Base-by-base conservation (phyloP, 2,888 invertebrate species). In the Sthenelais limicola region DNA sequence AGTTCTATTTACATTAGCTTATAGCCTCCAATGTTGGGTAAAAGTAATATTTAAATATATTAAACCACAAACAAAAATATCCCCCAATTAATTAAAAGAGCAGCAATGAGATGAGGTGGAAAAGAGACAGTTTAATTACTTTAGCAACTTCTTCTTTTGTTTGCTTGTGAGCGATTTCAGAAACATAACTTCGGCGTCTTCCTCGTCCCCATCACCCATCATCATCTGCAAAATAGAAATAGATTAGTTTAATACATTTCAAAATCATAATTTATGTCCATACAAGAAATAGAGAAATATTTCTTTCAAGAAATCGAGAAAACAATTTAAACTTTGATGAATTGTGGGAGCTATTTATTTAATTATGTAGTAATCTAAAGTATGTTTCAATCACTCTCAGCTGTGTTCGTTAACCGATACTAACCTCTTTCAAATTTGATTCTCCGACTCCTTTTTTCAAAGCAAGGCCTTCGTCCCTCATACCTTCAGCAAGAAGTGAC, bases 61-160 rank as follows among this genome's bases (percentile, higher is more conserved):
- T 43, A 15, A 43, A 43, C 18, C 18, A 43, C 12, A 43, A 43
- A 12, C 12, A 15, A 12, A 9, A 3, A 56, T n/a, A 51, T 33
- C n/a, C n/a, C n/a, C n/a, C n/a, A n/a, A n/a, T n/a, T n/a, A n/a
- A n/a, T n/a, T n/a, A n/a, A n/a, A n/a, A n/a, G n/a, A n/a, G n/a
- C n/a, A n/a, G n/a, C n/a, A n/a, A n/a, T n/a, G n/a, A n/a, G n/a
- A n/a, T n/a, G n/a, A n/a, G n/a, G n/a, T n/a, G n/a, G n/a, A n/a
- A n/a, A n/a, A n/a, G n/a, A n/a, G n/a, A n/a, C n/a, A n/a, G n/a
- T 9, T 48, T 33, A 77, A 82, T 78, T 90, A 93, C 93, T 93
- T 96, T n/a, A 97, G 89, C 24, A 97, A 88, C 83, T 94, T 95
- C 81, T 94, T 92, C 88, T 97, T 97, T 84, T 97, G 95, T 82